A percentile compares a stretch with the other conserved stretches of the same genome.
These are phyloP conservation scores for Apostichopus parvimensis DNA, from an alignment of 35 echinoderm and acorn worm genomes.

Conservation along the genomic window DNA sequence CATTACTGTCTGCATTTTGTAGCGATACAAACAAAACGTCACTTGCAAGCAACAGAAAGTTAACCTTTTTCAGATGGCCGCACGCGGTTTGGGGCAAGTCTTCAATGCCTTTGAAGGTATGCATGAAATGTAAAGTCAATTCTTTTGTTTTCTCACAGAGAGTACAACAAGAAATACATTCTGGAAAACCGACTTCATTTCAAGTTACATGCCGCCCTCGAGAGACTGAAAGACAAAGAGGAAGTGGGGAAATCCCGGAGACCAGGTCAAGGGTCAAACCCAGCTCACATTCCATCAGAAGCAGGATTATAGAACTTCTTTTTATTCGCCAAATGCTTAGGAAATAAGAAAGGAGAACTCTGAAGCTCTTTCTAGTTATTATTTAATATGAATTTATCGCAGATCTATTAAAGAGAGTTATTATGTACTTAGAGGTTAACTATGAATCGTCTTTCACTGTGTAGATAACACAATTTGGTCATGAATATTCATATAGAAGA, in stretches of 20 bases:
- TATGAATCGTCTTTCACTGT: constrained; percentile 15
- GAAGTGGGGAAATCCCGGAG: neutral
- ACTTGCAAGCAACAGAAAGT: no score
- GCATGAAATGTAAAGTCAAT: neutral
- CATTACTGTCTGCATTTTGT: no score
- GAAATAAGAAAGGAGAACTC: neutral
- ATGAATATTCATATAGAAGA: constrained; percentile 3
- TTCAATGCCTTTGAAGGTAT: no score
- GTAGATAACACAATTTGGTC: neutral
- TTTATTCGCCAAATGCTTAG: neutral
- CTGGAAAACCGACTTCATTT: constrained; percentile 92
- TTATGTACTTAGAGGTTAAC: neutral
- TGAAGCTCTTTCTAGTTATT: constrained; percentile 8
- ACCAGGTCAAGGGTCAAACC: neutral
- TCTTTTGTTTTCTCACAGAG: constrained; percentile 10
- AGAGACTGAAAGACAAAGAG: constrained; percentile 67
- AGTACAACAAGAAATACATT: constrained; percentile 84
- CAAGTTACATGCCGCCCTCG: constrained; percentile 81
- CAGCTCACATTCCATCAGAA: constrained; percentile 6
- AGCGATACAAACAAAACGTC: no score
- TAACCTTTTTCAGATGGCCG: no score
- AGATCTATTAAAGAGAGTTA: neutral
- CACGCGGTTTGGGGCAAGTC: no score
- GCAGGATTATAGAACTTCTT: neutral
- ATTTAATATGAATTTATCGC: neutral